These are phyloP conservation scores for Coregonus sp. DNA, from an alignment of 2,797 vertebrate species.

Conservation along the genomic window DNA sequence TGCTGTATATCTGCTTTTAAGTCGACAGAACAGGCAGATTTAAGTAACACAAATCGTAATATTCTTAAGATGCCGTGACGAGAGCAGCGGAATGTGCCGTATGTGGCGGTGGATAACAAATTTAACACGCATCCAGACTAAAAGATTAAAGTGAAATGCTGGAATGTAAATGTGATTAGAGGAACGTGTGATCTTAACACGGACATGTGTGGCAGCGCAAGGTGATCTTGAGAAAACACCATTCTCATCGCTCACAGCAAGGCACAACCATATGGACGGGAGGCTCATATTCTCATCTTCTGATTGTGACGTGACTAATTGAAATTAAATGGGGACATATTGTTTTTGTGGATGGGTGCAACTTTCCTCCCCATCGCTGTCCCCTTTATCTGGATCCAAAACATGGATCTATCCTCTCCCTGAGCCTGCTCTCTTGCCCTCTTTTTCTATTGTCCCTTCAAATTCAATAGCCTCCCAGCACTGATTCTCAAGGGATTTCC, in stretches of 20 bases:
- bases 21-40: constrained; percentile 8
- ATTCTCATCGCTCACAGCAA: constrained; percentile 25
- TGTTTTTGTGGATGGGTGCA: neutral
- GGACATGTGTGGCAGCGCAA: constrained; percentile 41
- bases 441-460: constrained; percentile 53
- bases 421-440: constrained; percentile 32
- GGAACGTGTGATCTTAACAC: constrained; percentile 42
- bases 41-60: constrained; percentile 23
- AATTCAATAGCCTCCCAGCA: constrained; percentile 72
- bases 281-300: neutral
- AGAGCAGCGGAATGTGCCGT: constrained; percentile 30
- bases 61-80: constrained; percentile 22
- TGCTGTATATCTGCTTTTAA: constrained; percentile 19
- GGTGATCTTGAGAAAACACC: constrained; percentile 31
- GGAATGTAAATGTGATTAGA: constrained; percentile 52
- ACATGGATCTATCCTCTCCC: constrained; percentile 22
- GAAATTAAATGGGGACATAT: neutral
- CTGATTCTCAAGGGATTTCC: constrained; percentile 73
- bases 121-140: constrained; percentile 49
- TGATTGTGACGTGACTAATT: neutral
- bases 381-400: constrained; percentile 17
- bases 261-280: constrained; percentile 7
- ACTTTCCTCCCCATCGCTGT: neutral
- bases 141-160: constrained; percentile 59
- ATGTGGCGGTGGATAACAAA: constrained; percentile 43